Evolutionary conservation across 2,888 invertebrate species (phyloP).

Genomic region (Clivina fossor): DNA sequence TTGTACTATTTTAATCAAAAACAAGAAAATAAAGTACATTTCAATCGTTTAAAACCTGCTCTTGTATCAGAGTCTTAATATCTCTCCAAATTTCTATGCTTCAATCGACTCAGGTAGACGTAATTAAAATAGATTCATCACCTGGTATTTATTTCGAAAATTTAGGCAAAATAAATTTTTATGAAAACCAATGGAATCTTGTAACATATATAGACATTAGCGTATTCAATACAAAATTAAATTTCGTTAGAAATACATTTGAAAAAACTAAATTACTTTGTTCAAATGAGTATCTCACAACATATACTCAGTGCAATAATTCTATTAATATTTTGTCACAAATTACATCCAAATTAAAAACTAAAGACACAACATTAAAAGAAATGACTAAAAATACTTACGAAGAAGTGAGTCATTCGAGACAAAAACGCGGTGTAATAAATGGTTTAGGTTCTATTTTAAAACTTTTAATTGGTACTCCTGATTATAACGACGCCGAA

Average conservation of each 20-base stretch:
- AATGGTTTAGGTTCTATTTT: not conserved
- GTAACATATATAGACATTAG: constrained; percentile 30
- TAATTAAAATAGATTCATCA: constrained; percentile 13
- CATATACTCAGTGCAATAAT: too few species aligned
- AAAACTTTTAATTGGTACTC: not conserved
- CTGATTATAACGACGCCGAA: not conserved
- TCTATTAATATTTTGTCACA: too few species aligned
- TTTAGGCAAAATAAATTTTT: constrained; percentile 20
- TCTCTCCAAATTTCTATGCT: not conserved
- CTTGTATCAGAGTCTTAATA: constrained; percentile 23
- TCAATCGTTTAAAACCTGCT: too few species aligned
- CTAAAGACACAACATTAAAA: too few species aligned
- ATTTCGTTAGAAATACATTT: too few species aligned
- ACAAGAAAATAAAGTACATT: too few species aligned
- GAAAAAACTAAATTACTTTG: too few species aligned
- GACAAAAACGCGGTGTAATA: not conserved
- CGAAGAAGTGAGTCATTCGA: too few species aligned
- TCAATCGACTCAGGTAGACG: too few species aligned
- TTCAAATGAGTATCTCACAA: too few species aligned
- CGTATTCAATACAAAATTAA: constrained; percentile 10
- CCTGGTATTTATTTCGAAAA: constrained; percentile 33
- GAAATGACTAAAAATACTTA: too few species aligned
- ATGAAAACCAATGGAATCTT: constrained; percentile 25
- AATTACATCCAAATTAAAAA: not conserved
- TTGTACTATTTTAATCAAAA: constrained; percentile 31